These are phyloP conservation scores for Clytia hemisphaerica DNA, from an alignment of 30 jellyfish, hydroid and myxozoan species.

Conservation along the genomic window DNA sequence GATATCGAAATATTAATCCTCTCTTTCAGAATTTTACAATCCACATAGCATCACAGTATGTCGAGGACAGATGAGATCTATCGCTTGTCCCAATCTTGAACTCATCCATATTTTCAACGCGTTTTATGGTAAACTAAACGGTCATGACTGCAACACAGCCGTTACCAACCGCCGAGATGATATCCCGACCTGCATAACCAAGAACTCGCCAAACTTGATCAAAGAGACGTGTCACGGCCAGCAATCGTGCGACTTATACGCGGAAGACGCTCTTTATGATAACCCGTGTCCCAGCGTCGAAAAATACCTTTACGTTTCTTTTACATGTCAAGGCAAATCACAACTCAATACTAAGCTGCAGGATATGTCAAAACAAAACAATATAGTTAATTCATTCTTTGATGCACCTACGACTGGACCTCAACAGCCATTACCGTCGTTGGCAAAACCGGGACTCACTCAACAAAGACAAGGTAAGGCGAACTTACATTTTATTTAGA, in stretches of 20 bases:
- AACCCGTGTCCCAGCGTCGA: slow-evolving; percentile 90
- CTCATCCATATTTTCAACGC: slow-evolving; percentile 88
- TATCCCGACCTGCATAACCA: slow-evolving; percentile 92
- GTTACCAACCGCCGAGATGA: slow-evolving; percentile 57
- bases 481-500: too few relatives aligned
- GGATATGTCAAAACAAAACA: too few relatives aligned
- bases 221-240: slow-evolving; percentile 91
- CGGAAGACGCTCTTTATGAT: slow-evolving; percentile 80
- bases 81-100: slow-evolving; percentile 71
- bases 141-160: slow-evolving; percentile 95
- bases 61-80: slow-evolving; percentile 77
- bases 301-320: slow-evolving; percentile 80
- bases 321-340: slow-evolving; percentile 88
- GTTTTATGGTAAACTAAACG: slow-evolving; percentile 92
- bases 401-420: too few relatives aligned
- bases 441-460: too few relatives aligned
- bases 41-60: slow-evolving; percentile 66
- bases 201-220: slow-evolving; percentile 62
- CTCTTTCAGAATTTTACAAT: too few relatives aligned
- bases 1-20: too few relatives aligned
- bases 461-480: too few relatives aligned
- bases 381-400: too few relatives aligned
- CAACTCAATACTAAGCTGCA: slow-evolving; percentile 51
- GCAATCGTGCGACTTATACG: slow-evolving; percentile 95
- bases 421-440: too few relatives aligned